Evolutionary conservation across 2,888 invertebrate species (phyloP).

Genomic region (Autographa gamma): DNA sequence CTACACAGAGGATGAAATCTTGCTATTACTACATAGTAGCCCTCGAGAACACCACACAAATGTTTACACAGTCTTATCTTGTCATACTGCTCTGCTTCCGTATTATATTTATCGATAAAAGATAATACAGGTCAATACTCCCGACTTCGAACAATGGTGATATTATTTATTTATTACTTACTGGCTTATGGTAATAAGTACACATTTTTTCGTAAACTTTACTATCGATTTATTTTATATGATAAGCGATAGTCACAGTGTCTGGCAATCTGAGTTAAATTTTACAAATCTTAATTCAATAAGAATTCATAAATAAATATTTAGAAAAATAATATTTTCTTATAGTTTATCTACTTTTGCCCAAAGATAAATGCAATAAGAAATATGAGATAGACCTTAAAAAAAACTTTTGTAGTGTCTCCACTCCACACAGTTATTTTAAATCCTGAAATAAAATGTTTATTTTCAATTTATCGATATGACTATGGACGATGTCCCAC

Average conservation of each 20-base stretch:
- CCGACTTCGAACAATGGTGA: constrained; percentile 10
- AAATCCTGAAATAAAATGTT: background rate
- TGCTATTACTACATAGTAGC: constrained; percentile 18
- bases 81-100: constrained; percentile 43
- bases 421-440: background rate
- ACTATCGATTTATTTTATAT: no score
- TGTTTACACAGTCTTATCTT: constrained; percentile 42
- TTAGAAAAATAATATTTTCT: background rate
- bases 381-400: background rate
- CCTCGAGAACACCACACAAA: constrained; percentile 22
- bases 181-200: no score
- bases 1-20: background rate
- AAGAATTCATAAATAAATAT: background rate
- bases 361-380: background rate
- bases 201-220: no score
- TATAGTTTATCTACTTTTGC: no score
- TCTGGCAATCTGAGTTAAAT: background rate
- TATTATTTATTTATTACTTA: background rate
- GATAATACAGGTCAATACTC: constrained; percentile 52
- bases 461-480: constrained; percentile 28
- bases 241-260: no score
- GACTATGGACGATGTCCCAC: constrained; percentile 40
- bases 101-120: constrained; percentile 50
- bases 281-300: background rate
- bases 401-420: no score